These are phyloP conservation scores for Drosophila kurseongensis DNA, from an alignment of 1,140 invertebrate species.

Conservation along the genomic window DNA sequence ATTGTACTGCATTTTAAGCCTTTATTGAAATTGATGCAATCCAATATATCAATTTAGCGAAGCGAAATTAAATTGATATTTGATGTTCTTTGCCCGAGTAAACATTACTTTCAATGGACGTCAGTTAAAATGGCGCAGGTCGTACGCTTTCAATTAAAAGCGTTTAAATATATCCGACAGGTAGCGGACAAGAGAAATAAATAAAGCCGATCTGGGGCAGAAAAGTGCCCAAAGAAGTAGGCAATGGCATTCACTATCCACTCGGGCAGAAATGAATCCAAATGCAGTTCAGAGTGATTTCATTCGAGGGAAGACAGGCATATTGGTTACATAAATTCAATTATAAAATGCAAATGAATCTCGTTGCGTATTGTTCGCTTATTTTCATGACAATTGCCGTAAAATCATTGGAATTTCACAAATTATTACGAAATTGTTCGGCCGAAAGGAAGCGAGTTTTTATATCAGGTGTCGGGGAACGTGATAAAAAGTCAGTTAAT, in stretches of 20 bases:
- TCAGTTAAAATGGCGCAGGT: background rate
- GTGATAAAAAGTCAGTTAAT: conserved; percentile 31
- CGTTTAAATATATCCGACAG: conserved; percentile 17
- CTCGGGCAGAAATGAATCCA: background rate
- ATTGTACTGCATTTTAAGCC: background rate
- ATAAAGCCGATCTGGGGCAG: background rate
- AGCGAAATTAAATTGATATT: conserved; percentile 5
- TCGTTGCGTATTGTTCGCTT: conserved; percentile 4
- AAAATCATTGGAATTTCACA: conserved; percentile 18
- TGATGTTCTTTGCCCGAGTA: background rate
- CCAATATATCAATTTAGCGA: background rate
- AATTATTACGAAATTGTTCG: conserved; percentile 26
- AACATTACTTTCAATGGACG: background rate
- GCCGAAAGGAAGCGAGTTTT: conserved; percentile 16
- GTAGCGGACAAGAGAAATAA: background rate
- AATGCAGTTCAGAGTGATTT: background rate
- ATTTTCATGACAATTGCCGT: conserved; percentile 12
- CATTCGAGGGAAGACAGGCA: background rate
- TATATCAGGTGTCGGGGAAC: conserved; percentile 26
- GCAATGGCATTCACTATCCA: background rate
- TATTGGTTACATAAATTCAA: conserved; percentile 32
- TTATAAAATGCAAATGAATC: conserved; percentile 46
- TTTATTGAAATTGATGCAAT: too few species aligned
- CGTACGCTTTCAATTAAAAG: background rate
- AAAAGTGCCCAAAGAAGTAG: background rate